Percentiles rank a stretch among this genome's conserved stretches.
These are phyloP conservation scores for Listrodromus nycthemerus DNA, from an alignment of 2,888 invertebrate genomes.

Conservation along the genomic window DNA sequence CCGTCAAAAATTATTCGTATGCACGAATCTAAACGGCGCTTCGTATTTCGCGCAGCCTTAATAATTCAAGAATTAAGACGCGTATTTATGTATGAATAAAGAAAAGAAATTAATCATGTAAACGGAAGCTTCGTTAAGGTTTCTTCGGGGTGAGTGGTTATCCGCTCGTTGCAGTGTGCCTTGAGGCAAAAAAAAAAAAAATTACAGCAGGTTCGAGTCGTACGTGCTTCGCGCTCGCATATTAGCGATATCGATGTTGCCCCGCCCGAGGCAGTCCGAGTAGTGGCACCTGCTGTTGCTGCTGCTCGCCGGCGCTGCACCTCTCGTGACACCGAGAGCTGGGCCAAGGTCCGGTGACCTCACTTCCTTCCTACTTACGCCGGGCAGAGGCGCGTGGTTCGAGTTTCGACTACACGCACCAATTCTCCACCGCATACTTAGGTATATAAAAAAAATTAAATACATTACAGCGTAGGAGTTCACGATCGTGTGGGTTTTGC, in stretches of 20 bases:
- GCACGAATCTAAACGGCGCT: not conserved
- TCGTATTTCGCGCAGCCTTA: not conserved
- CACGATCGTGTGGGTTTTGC: constrained; percentile 18
- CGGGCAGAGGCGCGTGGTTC: constrained; percentile 67
- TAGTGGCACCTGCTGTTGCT: constrained; percentile 55
- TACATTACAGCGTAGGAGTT: constrained; percentile 23
- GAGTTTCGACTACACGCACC: constrained; percentile 19
- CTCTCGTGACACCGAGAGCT: constrained; percentile 70
- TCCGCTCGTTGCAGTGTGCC: not conserved
- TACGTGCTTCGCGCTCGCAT: constrained; percentile 40
- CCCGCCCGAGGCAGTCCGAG: constrained; percentile 36
- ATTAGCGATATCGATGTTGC: constrained; percentile 63
- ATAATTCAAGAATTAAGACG: not conserved
- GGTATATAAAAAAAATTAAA: constrained; percentile 25
- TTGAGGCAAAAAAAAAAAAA: not conserved
- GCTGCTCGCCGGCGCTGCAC: constrained; percentile 66
- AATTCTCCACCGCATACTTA: constrained; percentile 8
- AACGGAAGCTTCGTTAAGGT: constrained; percentile 31
- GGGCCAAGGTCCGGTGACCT: constrained; percentile 80
- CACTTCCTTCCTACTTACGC: constrained; percentile 78
- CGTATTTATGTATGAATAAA: constrained; percentile 4
- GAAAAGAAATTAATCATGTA: constrained; percentile 11
- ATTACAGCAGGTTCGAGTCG: constrained; percentile 29
- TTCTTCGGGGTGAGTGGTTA: not conserved
- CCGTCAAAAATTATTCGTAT: not conserved